Evolutionary conservation across 1,140 invertebrate species (phyloP), one percentile per base, ranked within the genome.

Genomic region (Phymorhynchus buccinoides): DNA sequence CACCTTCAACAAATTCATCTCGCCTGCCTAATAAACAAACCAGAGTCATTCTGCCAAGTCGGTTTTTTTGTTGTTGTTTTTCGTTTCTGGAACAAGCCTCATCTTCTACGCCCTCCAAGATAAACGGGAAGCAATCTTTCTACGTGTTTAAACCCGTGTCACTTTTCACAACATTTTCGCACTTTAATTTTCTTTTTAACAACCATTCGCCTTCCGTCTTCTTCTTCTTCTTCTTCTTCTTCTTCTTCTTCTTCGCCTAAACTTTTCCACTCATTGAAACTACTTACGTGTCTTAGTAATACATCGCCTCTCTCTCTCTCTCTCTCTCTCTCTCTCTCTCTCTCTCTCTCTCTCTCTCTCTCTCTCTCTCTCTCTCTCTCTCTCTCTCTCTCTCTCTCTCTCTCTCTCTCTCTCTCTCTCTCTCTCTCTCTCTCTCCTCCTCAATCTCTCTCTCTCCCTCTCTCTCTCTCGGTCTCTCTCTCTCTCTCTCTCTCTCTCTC

Each of bases 351-450:
- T 52, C 48, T 52, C 48, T 52, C 9, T 52, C 48, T 52, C 48
- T 52, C 9, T 52, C 48, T 52, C 48, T 52, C 9, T 66, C 62
- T 66, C 62, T 66, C 18, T 66, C 9, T 66, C 62, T 66, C 9
- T 9, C 62, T 66, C 62, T 66, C 62, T 66, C 62, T 66, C 27
- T 66, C 62, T 66, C 62, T 66, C 62, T 66, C 62, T 66, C 62
- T 66, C 62, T 14, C 62, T 66, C 62, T 66, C 62, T 66, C 62
- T 66, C 62, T 66, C 62, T 14, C 9, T 14, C 9, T 66, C 62
- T 66, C 62, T 66, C 62, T 66, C 62, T n/a, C n/a, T n/a, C n/a
- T n/a, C n/a, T n/a, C n/a, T n/a, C n/a, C n/a, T n/a, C n/a, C n/a
- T n/a, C n/a, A n/a, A n/a, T n/a, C n/a, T n/a, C n/a, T n/a, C n/a